Base-by-base conservation (phyloP, 2,888 invertebrate genomes). In the Sympetrum striolatum region DNA sequence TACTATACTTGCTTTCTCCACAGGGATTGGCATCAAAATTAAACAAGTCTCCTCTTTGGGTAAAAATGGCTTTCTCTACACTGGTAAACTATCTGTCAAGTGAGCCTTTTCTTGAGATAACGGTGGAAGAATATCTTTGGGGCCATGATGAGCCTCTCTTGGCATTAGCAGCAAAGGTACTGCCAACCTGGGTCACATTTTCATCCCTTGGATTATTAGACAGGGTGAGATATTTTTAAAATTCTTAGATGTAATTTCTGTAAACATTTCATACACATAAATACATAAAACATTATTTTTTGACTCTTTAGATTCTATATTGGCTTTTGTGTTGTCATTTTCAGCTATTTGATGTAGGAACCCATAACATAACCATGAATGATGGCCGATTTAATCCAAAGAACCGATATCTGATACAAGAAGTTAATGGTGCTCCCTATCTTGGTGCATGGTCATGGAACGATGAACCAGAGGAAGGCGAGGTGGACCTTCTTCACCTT, bases 141-240 rank as follows among this genome's bases (percentile, higher is more conserved):
- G 98, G 98, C 0, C 98, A 97, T 93, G 95, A 97, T 1, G 98
- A 98, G 93, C 95, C 95, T 0, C 93, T 98, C 80, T 96, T 98
- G 86, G 94, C 94, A 1, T 93, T 97, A 58, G 97, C 97, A 0
- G 95, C 96, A 92, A 95, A 94, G 37, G 93, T 97, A 79, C 93
- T 98, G 31, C 98, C 98, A 0, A 96, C 95, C n/a, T 96, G 97
- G 95, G 96, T 98, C 22, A 96, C 97, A 92, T 98, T 98, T 92
- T 94, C 95, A n/a, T 96, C 95, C 92, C 97, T 98, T 92, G 98
- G 98, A 0, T 94, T 98, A 81, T 94, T 98, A 92, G 98, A 97
- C 92, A 95, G 97, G 94, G 98, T 98, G 93, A 95, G 39, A 80
- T 44, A 18, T 37, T 73, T 80, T 60, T 31, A 1, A 4, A 53